Evolutionary conservation across 2,113 vertebrate species (phyloP), one percentile per base, ranked within the genome.

Genomic region (Actenoides hombroni): DNA sequence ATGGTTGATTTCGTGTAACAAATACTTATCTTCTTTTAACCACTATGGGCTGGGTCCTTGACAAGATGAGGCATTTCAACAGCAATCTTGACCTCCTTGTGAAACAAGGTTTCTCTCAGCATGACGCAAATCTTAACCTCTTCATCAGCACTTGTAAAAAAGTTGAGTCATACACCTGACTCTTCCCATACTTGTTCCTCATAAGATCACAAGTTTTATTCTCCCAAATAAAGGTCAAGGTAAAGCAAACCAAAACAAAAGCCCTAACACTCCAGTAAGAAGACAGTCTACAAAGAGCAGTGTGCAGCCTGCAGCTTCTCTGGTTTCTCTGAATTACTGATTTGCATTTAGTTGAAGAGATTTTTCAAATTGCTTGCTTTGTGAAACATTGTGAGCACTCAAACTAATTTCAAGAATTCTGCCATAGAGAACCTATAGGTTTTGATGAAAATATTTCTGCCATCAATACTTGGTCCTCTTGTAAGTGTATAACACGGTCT

Each of bases 71-170:
- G 79, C n/a, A 70, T 74, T 95, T 95, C 83, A 86, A 51, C 31
- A 90, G 49, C 71, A 90, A 3, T 86, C 91, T 78, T 93, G 69
- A 81, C 83, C 67, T 76, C 35, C 80, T 96, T 82, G 11, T 93
- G 91, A 95, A 96, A 94, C 37, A 67, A 85, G 37, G 33, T 83
- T 94, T 71, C 69, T 87, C 44, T 88, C 64, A 42, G 67, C 51
- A 46, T 95, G 96, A 95, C 16, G 67, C 95, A 97, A 94, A 96
- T 94, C 83, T 89, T 85, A 82, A 57, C 85, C 91, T 94, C 91
- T 95, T 93, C 94, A 92, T 83, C 89, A 93, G 73, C 87, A 88
- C 89, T 96, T 96, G 61, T 88, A 95, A 96, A 95, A 94, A 9
- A 75, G 64, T 91, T 96, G 94, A 96, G 81, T 97, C 91, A 91